Evolutionary conservation across 1,140 invertebrate species (phyloP).

Genomic region (Yoshiicerus persimilis): DNA sequence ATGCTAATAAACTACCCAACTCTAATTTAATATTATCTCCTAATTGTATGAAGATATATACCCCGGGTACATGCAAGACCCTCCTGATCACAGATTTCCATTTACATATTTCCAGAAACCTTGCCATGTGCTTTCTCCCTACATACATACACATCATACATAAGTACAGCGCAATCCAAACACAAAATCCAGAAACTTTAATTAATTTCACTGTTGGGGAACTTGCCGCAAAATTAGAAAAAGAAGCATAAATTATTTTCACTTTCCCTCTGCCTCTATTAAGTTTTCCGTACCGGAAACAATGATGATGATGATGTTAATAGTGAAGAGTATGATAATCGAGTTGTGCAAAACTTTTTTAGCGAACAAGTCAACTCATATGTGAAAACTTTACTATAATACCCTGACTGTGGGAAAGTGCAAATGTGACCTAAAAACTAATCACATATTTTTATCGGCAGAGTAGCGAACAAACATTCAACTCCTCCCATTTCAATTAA

Average conservation of each 20-base stretch:
- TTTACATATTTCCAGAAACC: neutral
- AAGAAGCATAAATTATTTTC: constrained; percentile 18
- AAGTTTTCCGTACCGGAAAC: constrained; percentile 4
- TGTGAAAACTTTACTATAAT: neutral
- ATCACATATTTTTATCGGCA: neutral
- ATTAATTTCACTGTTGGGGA: constrained; percentile 11
- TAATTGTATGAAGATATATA: neutral
- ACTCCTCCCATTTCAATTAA: neutral
- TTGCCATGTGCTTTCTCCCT: neutral
- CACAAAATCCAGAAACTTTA: neutral
- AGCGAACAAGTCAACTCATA: neutral
- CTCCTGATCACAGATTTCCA: neutral
- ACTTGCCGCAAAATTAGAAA: constrained; percentile 27
- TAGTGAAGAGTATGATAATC: constrained; percentile 11
- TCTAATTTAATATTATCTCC: neutral
- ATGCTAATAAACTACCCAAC: neutral
- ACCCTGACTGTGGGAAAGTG: neutral
- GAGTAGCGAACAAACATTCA: too few relatives aligned
- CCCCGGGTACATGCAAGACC: neutral
- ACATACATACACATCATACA: neutral
- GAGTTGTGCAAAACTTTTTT: neutral
- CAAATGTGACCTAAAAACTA: neutral
- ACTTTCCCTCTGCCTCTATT: neutral
- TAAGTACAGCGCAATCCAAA: neutral
- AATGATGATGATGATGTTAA: constrained; percentile 21